These are phyloP conservation scores for Brenthis hecate DNA, from an alignment of 2,888 invertebrate genomes.

Conservation along the genomic window DNA sequence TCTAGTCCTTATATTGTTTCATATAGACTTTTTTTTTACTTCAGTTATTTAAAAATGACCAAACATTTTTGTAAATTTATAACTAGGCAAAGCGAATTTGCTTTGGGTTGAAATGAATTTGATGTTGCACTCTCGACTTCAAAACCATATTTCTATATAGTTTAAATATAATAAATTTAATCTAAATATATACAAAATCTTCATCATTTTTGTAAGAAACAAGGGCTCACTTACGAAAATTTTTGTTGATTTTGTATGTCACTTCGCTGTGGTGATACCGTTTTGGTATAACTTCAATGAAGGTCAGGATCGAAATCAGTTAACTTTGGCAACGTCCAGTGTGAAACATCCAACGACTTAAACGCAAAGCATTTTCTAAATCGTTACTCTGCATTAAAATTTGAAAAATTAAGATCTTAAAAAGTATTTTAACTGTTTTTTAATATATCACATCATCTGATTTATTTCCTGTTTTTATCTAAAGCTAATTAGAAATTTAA, in stretches of 20 bases:
- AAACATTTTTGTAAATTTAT: constrained; percentile 68
- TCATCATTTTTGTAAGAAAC: constrained; percentile 51
- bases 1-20: constrained; percentile 56
- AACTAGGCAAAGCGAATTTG: constrained; percentile 51
- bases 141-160: constrained; percentile 36
- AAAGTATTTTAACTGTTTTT: constrained; percentile 65
- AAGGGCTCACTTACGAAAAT: constrained; percentile 69
- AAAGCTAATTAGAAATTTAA: constrained; percentile 57
- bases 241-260: constrained; percentile 62
- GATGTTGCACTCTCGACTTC: constrained; percentile 45
- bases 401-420: constrained; percentile 27
- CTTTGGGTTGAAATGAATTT: constrained; percentile 40
- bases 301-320: constrained; percentile 47
- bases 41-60: constrained; percentile 59
- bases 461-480: constrained; percentile 38
- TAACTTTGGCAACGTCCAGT: constrained; percentile 31
- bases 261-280: constrained; percentile 31
- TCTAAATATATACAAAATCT: constrained; percentile 56
- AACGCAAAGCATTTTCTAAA: constrained; percentile 48
- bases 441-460: constrained; percentile 47
- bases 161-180: constrained; percentile 32
- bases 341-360: constrained; percentile 34
- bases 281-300: constrained; percentile 25
- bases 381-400: constrained; percentile 64
- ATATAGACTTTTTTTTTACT: constrained; percentile 48